These are phyloP conservation scores for Musca domestica DNA, from an alignment of 1,140 invertebrate species.

Conservation along the genomic window DNA sequence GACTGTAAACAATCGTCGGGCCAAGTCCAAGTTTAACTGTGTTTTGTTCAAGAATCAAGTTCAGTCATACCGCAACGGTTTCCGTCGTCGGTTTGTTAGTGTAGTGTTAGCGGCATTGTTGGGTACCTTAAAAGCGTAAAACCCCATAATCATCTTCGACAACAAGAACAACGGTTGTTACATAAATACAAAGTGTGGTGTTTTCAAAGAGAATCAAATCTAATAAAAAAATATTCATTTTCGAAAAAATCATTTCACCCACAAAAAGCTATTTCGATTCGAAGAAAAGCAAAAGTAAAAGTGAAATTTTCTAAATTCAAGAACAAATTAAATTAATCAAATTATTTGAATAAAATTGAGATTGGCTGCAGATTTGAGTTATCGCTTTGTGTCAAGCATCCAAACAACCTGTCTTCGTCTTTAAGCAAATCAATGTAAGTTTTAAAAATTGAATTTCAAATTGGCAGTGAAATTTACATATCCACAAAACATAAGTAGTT, in stretches of 20 bases:
- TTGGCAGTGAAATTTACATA: neutral
- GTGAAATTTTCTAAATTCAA: too few relatives aligned
- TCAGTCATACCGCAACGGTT: conserved; percentile 52
- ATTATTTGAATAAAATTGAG: neutral
- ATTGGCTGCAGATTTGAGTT: neutral
- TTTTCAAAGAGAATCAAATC: neutral
- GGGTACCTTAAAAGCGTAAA: neutral
- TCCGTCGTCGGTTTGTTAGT: conserved; percentile 37
- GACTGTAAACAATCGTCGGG: conserved; percentile 19
- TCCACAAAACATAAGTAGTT: too few relatives aligned
- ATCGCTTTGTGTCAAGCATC: too few relatives aligned
- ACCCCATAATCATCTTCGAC: neutral
- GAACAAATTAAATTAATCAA: neutral
- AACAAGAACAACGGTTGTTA: neutral
- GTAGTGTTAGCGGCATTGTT: conserved; percentile 23
- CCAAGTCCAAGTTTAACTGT: conserved; percentile 51
- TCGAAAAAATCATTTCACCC: neutral
- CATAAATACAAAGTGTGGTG: neutral
- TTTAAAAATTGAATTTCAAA: neutral
- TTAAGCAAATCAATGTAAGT: neutral
- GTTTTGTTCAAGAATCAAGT: conserved; percentile 50
- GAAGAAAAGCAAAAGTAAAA: too few relatives aligned
- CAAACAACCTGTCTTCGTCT: neutral
- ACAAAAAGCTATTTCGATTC: neutral
- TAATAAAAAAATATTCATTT: neutral